Percentiles rank a stretch among this genome's conserved stretches.
phyloP scores from a whole-genome alignment of 2,888 invertebrate genomes.

The Volucella inanis region DNA sequence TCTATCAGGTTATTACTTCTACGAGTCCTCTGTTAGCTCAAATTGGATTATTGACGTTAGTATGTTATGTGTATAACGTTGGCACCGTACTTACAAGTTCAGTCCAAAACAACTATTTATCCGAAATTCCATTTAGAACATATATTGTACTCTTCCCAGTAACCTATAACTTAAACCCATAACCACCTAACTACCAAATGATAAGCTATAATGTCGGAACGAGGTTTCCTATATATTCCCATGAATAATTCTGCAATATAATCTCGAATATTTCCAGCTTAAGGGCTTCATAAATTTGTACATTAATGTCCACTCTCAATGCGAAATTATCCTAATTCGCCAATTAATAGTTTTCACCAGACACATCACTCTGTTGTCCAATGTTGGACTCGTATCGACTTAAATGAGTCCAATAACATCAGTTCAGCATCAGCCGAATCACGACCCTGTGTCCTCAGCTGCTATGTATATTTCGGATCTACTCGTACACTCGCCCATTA shows the following conservation, averaged over 20 bases:
- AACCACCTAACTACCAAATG: slow-evolving; percentile 57
- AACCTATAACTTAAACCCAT: neutral
- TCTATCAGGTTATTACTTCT: no score
- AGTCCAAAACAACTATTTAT: no score
- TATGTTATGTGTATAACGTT: no score
- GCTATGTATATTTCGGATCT: slow-evolving; percentile 6
- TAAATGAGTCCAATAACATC: slow-evolving; percentile 35
- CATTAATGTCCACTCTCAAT: slow-evolving; percentile 55
- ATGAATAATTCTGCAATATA: slow-evolving; percentile 51
- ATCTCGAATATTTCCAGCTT: slow-evolving; percentile 11
- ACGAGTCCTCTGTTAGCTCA: no score
- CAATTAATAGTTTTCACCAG: slow-evolving; percentile 72
- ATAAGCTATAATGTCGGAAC: slow-evolving; percentile 60
- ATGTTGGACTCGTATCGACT: slow-evolving; percentile 48
- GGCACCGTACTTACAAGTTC: no score
- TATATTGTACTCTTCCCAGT: no score
- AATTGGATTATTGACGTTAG: no score
- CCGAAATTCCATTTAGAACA: no score
- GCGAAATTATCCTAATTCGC: slow-evolving; percentile 74
- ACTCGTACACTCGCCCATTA: slow-evolving; percentile 62
- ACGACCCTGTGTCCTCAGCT: slow-evolving; percentile 60
- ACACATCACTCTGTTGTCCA: slow-evolving; percentile 17
- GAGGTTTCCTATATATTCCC: slow-evolving; percentile 53
- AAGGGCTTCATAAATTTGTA: slow-evolving; percentile 55
- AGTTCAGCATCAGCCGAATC: neutral